These are phyloP conservation scores for Pseudochaenichthys georgianus DNA, from an alignment of 2,797 vertebrate species.

Conservation along the genomic window DNA sequence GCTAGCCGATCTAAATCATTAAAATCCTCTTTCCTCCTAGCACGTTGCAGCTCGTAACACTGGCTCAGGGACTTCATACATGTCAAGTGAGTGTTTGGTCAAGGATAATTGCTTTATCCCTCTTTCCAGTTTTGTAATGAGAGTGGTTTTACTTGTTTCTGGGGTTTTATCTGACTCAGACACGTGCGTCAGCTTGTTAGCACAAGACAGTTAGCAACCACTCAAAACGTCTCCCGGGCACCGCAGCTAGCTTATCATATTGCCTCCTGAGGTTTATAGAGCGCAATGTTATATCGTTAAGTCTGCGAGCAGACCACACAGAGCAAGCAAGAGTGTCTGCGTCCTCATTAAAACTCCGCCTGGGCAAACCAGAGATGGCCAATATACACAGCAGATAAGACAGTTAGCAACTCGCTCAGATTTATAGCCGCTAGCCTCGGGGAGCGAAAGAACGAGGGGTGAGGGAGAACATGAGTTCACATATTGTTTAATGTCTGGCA, in stretches of 20 bases:
- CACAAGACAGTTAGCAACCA: slow-evolving; percentile 42
- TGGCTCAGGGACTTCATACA: not conserved
- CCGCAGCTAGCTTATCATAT: slow-evolving; percentile 33
- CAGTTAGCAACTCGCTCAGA: slow-evolving; percentile 64
- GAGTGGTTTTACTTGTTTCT: slow-evolving; percentile 27
- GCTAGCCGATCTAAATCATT: slow-evolving; percentile 16
- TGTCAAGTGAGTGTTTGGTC: not conserved
- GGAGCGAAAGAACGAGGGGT: slow-evolving; percentile 44
- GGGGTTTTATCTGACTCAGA: slow-evolving; percentile 37
- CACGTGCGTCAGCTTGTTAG: slow-evolving; percentile 35
- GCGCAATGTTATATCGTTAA: slow-evolving; percentile 62
- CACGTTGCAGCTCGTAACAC: slow-evolving; percentile 2
- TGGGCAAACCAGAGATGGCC: slow-evolving; percentile 66
- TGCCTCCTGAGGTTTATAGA: slow-evolving; percentile 63
- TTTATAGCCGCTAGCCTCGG: slow-evolving; percentile 70
- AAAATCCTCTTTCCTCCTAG: slow-evolving; percentile 14
- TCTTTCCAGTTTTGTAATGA: slow-evolving; percentile 27
- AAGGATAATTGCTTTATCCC: slow-evolving; percentile 22
- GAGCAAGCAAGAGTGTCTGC: slow-evolving; percentile 58
- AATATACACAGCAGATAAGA: slow-evolving; percentile 74
- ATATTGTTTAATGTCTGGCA: slow-evolving; percentile 69
- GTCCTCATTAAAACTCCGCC: slow-evolving; percentile 75
- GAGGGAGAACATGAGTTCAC: slow-evolving; percentile 63
- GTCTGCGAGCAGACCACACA: slow-evolving; percentile 65
- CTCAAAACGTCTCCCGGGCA: slow-evolving; percentile 33